Conservation (phyloP, 2,797 vertebrate genomes). For the Bradypodion pumilum region DNA sequence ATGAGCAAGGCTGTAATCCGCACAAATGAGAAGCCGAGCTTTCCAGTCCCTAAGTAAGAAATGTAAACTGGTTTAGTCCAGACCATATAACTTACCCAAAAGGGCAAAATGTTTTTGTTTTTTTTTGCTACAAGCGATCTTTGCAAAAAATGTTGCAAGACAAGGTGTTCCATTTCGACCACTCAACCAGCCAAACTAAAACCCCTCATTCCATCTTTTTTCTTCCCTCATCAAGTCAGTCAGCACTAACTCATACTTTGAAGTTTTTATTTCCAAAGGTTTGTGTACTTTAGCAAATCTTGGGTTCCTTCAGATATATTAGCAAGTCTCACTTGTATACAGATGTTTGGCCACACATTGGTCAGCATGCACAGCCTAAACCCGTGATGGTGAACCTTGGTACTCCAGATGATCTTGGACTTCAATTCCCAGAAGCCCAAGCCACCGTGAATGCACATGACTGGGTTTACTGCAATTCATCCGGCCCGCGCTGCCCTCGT, state of each 20-base stretch:
- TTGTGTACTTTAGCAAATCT: not conserved
- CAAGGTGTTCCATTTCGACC: not conserved
- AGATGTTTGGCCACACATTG: too few species aligned
- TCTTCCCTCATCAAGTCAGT: not conserved
- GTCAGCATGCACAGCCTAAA: not conserved
- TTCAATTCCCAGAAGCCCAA: too few species aligned
- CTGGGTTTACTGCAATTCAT: too few species aligned
- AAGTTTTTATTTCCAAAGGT: not conserved
- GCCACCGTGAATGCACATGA: too few species aligned
- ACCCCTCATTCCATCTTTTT: not conserved
- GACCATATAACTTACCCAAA: not conserved
- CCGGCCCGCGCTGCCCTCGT: too few species aligned
- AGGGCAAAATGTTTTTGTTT: too few species aligned
- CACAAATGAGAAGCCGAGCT: conserved; percentile 97
- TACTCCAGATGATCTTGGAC: too few species aligned
- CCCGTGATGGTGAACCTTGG: too few species aligned
- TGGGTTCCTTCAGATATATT: not conserved
- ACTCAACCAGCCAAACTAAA: not conserved
- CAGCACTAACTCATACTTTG: not conserved
- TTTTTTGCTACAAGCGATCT: not conserved
- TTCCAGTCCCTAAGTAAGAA: conserved; percentile 86
- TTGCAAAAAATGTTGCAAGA: not conserved
- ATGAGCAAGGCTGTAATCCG: conserved; percentile 96
- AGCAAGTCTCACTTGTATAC: not conserved
- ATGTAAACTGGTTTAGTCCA: not conserved